Percentiles rank a stretch among this genome's conserved stretches.
Conservation (phyloP, 2,797 vertebrate species). For the Carduelis carduelis region DNA sequence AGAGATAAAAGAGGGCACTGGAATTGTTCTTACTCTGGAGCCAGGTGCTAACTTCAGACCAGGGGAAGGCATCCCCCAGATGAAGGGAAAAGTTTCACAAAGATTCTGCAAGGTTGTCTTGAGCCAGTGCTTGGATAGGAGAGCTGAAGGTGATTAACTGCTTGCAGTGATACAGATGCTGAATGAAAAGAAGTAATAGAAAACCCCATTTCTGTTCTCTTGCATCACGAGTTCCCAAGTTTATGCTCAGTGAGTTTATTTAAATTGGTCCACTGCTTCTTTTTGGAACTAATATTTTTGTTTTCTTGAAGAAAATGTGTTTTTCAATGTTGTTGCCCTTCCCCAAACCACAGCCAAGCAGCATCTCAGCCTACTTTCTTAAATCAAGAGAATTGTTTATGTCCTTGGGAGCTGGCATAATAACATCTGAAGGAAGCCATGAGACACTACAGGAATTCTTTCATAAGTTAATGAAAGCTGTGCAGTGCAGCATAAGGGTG, state of each 20-base stretch:
- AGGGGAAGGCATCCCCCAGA: not conserved
- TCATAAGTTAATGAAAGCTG: slow-evolving; percentile 22
- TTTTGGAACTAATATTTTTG: slow-evolving; percentile 20
- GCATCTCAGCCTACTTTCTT: not conserved
- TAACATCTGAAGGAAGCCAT: not conserved
- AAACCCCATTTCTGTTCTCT: not conserved
- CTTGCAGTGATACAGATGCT: not conserved
- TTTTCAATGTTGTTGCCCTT: not conserved
- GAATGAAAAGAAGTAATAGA: not conserved
- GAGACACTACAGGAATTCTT: slow-evolving; percentile 10
- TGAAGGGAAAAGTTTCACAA: not conserved
- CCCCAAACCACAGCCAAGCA: slow-evolving; percentile 2
- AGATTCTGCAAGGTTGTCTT: not conserved
- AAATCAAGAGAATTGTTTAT: slow-evolving; percentile 24
- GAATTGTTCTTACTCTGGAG: not conserved
- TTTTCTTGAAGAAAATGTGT: slow-evolving; percentile 42
- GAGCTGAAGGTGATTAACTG: not conserved
- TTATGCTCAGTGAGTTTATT: not conserved
- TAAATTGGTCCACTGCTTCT: not conserved
- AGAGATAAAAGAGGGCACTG: not conserved
- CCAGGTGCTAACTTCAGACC: not conserved
- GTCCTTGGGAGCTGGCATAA: slow-evolving; percentile 9
- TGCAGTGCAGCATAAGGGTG: not conserved
- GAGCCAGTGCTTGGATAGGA: not conserved
- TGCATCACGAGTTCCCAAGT: not conserved